These are phyloP conservation scores for Boulengeromyrus knoepffleri DNA, from an alignment of 2,113 vertebrate species.

Conservation along the genomic window DNA sequence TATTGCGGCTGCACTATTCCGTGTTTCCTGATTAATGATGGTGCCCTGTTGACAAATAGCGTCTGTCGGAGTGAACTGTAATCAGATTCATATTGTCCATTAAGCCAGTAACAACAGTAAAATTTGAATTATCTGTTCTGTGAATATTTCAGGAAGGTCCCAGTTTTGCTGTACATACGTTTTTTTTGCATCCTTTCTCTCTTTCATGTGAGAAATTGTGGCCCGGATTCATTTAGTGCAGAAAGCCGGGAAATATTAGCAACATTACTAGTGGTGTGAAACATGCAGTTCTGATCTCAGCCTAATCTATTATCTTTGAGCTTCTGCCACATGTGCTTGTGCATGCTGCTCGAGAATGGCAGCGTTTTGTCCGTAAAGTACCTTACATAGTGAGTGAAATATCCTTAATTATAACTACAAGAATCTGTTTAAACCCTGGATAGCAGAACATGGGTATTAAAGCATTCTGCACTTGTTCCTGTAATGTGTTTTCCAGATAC, in stretches of 20 bases:
- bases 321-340: conserved; percentile 26
- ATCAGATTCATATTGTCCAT: conserved; percentile 13
- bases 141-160: background rate
- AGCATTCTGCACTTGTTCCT: background rate
- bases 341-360: conserved; percentile 27
- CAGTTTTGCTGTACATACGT: background rate
- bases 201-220: background rate
- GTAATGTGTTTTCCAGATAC: background rate
- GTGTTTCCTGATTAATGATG: background rate
- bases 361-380: conserved; percentile 22
- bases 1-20: background rate
- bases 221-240: background rate
- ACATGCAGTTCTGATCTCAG: background rate
- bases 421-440: background rate
- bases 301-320: conserved; percentile 7
- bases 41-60: background rate
- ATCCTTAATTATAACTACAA: conserved; percentile 8
- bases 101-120: conserved; percentile 4
- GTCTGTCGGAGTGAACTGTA: background rate
- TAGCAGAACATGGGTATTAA: background rate
- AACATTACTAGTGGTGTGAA: background rate
- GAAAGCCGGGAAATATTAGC: background rate
- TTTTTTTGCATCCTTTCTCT: background rate
- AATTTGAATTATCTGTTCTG: background rate
- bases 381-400: conserved; percentile 18